Base-by-base conservation (phyloP, 2,888 invertebrate species). In the Notodonta dromedarius region DNA sequence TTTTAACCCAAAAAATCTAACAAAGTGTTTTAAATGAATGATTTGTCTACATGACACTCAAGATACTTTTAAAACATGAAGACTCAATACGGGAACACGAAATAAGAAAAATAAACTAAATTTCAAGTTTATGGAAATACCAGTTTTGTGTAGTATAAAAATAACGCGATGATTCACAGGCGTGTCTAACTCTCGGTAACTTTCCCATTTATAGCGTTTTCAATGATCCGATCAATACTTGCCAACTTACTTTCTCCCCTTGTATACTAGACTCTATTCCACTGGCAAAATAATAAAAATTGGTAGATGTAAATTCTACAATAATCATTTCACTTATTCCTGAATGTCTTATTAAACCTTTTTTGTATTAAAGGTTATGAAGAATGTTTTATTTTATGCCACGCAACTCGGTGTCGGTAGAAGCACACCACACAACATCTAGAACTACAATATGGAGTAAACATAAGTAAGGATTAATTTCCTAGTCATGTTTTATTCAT, bases 241-340 rank as follows among this genome's bases (percentile, higher is more conserved):
- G 75, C 71, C 80, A 84, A 80, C 79, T 70, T 71, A 84, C 87
- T 88, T 87, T 87, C 87, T 77, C 82, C 81, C 65, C 79, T 35
- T 35, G 35, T 35, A 7, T 7, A 35, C 35, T 35, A 4, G 35
- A 7, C 35, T 80, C 71, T 74, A 57, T 59, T 65, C 62, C 68
- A 67, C 67, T 67, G 46, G 63, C 62, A 59, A 65, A 67, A 68
- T 67, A 68, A 69, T 67, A 65, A 57, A n/a, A 73, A 46, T 55
- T 56, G 60, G 62, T 71, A 73, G 42, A 11, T 11, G 11, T 11
- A 4, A 42, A 40, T 40, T 8, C 6, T 2, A 7, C 40, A 40
- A 40, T 8, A 1, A 40, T 40, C 40, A 24, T 24, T 35, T 35
- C 42, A 42, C 42, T 42, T 11, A 9, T 0, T 42, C 9, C 42